Evolutionary conservation across 1,140 invertebrate genomes (phyloP).

Genomic region (Caenorhabditis brenneri): DNA sequence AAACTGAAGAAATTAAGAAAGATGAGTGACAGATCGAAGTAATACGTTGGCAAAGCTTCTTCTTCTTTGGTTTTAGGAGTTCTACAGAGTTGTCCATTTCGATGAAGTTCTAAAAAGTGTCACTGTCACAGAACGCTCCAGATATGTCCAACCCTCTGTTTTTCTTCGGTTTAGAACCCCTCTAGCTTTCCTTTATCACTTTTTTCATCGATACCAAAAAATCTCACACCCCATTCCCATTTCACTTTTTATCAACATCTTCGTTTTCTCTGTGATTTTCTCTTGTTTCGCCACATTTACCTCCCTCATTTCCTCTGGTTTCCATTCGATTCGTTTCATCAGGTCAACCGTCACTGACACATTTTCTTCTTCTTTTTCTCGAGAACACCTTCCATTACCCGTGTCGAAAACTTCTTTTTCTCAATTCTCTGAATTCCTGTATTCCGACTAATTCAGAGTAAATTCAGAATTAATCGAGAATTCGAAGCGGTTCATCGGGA

Average conservation of each 20-base stretch:
- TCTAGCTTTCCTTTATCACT: no score
- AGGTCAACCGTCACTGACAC: background rate
- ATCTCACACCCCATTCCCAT: background rate
- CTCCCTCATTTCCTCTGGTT: background rate
- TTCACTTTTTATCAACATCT: constrained; percentile 20
- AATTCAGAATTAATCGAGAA: constrained; percentile 31
- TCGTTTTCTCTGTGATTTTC: background rate
- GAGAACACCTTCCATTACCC: constrained; percentile 16
- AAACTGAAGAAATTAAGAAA: background rate
- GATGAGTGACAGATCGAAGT: background rate
- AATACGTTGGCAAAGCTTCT: background rate
- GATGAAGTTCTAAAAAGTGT: no score
- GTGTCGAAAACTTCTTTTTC: background rate
- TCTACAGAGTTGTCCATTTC: no score
- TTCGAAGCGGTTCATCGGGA: background rate
- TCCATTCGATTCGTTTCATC: constrained; percentile 1
- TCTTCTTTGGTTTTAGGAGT: no score
- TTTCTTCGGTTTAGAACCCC: no score
- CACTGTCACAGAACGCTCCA: no score
- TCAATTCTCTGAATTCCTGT: background rate
- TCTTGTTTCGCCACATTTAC: constrained; percentile 35
- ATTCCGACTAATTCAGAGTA: background rate
- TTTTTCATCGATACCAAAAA: background rate
- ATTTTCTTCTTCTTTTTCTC: background rate
- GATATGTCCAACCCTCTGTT: no score